Percentiles rank a stretch among this genome's conserved stretches.
These are phyloP conservation scores for Rhinophrynus dorsalis DNA, from an alignment of 2,797 vertebrate genomes.

Conservation along the genomic window DNA sequence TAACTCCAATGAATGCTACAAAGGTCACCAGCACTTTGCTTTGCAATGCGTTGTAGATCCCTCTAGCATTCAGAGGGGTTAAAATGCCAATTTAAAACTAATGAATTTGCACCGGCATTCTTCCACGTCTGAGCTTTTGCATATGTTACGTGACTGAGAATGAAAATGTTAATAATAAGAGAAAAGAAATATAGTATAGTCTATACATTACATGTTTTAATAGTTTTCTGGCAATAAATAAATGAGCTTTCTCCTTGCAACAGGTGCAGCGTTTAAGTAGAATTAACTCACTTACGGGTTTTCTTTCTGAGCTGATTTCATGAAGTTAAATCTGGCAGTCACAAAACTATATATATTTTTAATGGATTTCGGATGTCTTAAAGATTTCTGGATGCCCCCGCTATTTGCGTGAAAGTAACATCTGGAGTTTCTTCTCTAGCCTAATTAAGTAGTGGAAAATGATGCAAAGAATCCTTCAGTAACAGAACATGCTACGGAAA, in stretches of 20 bases:
- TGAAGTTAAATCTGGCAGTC: slow-evolving; percentile 1
- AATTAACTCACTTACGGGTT: neutral
- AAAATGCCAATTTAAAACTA: no score
- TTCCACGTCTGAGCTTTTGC: no score
- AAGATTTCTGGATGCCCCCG: neutral
- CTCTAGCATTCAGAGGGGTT: no score
- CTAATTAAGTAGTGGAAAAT: slow-evolving; percentile 3
- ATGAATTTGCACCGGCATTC: no score
- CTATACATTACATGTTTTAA: neutral
- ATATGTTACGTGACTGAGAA: no score
- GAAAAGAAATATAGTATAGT: no score
- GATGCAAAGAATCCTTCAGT: neutral
- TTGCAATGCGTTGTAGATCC: no score
- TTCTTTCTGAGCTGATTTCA: neutral
- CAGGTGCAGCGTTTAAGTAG: slow-evolving; percentile 4
- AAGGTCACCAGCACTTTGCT: no score
- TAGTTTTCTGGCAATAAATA: neutral
- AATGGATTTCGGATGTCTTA: slow-evolving; percentile 17
- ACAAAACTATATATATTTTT: neutral
- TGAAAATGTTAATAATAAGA: no score
- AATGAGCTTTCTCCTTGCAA: neutral
- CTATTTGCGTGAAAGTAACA: slow-evolving; percentile 17
- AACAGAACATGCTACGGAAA: slow-evolving; percentile 10
- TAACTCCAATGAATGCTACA: no score
- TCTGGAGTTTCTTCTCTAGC: slow-evolving; percentile 5